Conservation (phyloP, 2,888 invertebrate genomes). For the Melipona bicolor region DNA sequence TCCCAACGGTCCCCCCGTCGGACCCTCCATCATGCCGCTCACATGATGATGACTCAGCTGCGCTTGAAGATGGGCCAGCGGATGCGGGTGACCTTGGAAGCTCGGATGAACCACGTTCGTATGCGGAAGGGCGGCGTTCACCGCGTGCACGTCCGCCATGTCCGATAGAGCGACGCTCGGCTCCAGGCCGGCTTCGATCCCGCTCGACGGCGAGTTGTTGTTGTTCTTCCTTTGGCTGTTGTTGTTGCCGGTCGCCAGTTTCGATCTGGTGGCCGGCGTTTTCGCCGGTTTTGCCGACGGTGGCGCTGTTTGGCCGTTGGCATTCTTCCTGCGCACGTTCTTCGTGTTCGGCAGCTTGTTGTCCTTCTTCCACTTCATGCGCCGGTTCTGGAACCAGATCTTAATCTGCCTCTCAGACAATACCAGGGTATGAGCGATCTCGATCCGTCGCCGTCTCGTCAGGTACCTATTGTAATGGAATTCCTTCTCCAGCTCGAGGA, state of each 20-base stretch:
- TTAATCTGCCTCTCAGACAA: constrained; percentile 96
- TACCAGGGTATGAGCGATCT: constrained; percentile 98
- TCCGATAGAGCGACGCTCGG: constrained; percentile 78
- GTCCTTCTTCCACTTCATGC: constrained; percentile 95
- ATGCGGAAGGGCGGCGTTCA: constrained; percentile 74
- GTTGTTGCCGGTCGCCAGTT: constrained; percentile 83
- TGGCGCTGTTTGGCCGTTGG: constrained; percentile 82
- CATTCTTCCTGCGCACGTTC: constrained; percentile 88
- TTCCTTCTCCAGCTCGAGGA: constrained; percentile 98
- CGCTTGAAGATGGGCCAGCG: constrained; percentile 84
- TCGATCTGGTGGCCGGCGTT: constrained; percentile 63
- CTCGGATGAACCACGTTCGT: constrained; percentile 75
- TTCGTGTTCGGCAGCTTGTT: constrained; percentile 95
- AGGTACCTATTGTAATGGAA: constrained; percentile 99
- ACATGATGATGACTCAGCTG: constrained; percentile 83
- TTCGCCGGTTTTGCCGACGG: constrained; percentile 75
- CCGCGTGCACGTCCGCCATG: constrained; percentile 78
- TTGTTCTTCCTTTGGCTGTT: constrained; percentile 89
- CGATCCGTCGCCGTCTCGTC: constrained; percentile 96
- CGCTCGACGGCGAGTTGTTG: constrained; percentile 83
- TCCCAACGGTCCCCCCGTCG: constrained; percentile 74
- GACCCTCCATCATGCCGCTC: constrained; percentile 82
- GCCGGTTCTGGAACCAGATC: constrained; percentile 94
- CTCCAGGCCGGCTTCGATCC: constrained; percentile 80
- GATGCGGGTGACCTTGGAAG: constrained; percentile 82